Conservation (phyloP, 2,888 invertebrate species). For the Reticulitermes lucifugus region DNA sequence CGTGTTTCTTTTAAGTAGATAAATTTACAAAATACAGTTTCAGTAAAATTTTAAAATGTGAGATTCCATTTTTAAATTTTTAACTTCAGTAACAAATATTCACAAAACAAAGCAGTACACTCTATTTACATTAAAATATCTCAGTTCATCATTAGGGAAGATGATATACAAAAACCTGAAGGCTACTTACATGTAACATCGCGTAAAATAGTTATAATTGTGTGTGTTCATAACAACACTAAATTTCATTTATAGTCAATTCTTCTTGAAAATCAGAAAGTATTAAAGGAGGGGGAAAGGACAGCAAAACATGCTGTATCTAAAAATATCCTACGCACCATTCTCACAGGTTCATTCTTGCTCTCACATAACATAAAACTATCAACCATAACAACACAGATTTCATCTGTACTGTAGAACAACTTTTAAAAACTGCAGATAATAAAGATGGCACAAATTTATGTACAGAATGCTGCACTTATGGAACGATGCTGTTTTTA, state of each 20-base stretch:
- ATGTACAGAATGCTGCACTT: constrained; percentile 29
- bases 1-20: constrained; percentile 23
- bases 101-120: constrained; percentile 41
- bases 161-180: constrained; percentile 33
- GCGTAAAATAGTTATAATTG: neutral
- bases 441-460: constrained; percentile 36
- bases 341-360: neutral
- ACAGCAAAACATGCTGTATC: constrained; percentile 21
- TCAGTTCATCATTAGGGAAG: neutral
- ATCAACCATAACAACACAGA: constrained; percentile 9
- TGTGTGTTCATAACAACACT: neutral
- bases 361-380: constrained; percentile 1
- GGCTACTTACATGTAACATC: constrained; percentile 14
- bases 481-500: neutral
- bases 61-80: constrained; percentile 40
- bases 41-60: constrained; percentile 39
- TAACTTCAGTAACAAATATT: constrained; percentile 43
- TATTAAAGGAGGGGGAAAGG: neutral
- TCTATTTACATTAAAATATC: constrained; percentile 46
- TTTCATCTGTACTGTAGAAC: constrained; percentile 1
- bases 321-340: neutral
- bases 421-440: neutral
- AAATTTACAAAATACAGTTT: constrained; percentile 40
- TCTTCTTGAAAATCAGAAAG: neutral
- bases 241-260: neutral